Percentiles rank a stretch among this genome's conserved stretches.
Evolutionary conservation across 2,888 invertebrate genomes (phyloP).

Genomic region (Agrilus mali): DNA sequence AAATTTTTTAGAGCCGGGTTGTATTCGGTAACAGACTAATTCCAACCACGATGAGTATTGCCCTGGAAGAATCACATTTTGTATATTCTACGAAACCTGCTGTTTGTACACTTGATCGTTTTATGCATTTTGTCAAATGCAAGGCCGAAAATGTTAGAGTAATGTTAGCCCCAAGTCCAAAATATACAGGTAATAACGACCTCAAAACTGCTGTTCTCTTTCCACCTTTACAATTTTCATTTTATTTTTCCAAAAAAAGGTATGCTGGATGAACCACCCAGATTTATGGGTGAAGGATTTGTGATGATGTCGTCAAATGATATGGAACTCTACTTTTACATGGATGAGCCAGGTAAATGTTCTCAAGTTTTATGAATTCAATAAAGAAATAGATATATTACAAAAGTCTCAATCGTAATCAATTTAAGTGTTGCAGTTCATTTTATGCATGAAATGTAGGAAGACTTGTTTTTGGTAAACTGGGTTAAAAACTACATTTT

Average conservation of each 20-base stretch:
- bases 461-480: background rate
- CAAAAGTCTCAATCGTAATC: background rate
- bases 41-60: slow-evolving; percentile 84
- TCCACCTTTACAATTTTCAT: background rate
- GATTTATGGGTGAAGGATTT: slow-evolving; percentile 98
- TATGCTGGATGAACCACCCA: slow-evolving; percentile 85
- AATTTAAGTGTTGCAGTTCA: background rate
- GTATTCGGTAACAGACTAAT: slow-evolving; percentile 92
- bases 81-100: slow-evolving; percentile 93
- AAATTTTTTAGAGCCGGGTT: slow-evolving; percentile 57
- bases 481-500: too few species aligned
- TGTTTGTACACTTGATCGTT: slow-evolving; percentile 81
- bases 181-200: slow-evolving; percentile 59
- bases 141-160: slow-evolving; percentile 93
- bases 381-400: background rate
- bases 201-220: background rate
- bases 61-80: slow-evolving; percentile 87
- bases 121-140: slow-evolving; percentile 92
- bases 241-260: slow-evolving; percentile 26
- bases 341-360: slow-evolving; percentile 79
- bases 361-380: background rate
- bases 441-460: too few species aligned
- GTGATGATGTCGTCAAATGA: slow-evolving; percentile 92
- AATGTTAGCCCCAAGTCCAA: slow-evolving; percentile 90
- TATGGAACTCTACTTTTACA: slow-evolving; percentile 90